Evolutionary conservation across 2,113 vertebrate species (phyloP).

Genomic region (Podarcis cretensis): DNA sequence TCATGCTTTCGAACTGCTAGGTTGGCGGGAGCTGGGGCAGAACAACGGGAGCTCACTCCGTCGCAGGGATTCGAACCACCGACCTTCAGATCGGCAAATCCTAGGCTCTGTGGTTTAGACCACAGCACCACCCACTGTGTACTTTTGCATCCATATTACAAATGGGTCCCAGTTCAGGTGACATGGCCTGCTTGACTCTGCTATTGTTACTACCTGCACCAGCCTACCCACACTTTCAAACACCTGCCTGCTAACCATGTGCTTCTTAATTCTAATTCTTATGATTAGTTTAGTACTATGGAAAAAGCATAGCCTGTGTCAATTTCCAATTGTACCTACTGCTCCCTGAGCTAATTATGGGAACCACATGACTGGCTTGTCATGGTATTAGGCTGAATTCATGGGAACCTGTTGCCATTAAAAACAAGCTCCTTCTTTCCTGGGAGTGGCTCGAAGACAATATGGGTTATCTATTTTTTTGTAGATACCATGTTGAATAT

Average conservation of each 20-base stretch:
- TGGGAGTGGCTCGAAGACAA: background rate
- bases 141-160: background rate
- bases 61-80: too few species aligned
- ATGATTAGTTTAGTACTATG: background rate
- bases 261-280: background rate
- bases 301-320: background rate
- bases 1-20: too few species aligned
- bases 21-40: too few species aligned
- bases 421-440: background rate
- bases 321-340: background rate
- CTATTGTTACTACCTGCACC: background rate
- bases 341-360: background rate
- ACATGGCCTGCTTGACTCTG: background rate
- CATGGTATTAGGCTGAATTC: background rate
- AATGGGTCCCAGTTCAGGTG: background rate
- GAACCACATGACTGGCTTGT: background rate
- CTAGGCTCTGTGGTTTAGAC: too few species aligned
- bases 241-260: background rate
- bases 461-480: background rate
- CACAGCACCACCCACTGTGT: too few species aligned
- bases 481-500: background rate
- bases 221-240: background rate
- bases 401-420: background rate
- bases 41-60: too few species aligned
- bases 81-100: too few species aligned